These are phyloP conservation scores for Seriola quinqueradiata DNA, from an alignment of 2,113 vertebrate genomes.

Conservation along the genomic window DNA sequence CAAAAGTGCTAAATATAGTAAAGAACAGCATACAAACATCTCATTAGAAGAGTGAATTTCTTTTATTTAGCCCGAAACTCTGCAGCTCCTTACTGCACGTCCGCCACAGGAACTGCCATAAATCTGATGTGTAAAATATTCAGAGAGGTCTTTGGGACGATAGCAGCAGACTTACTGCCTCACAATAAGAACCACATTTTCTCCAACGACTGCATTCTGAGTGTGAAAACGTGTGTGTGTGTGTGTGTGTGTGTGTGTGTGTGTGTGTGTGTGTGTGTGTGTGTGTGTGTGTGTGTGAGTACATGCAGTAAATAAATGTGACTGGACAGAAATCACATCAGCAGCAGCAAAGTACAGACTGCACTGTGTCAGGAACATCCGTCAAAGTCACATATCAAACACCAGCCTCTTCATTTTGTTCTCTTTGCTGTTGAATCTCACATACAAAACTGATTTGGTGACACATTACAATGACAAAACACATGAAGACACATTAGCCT, in stretches of 20 bases:
- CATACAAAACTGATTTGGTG: not conserved
- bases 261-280: too few species aligned
- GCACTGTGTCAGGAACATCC: conserved; percentile 15
- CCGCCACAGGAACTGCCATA: conserved; percentile 20
- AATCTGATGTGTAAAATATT: conserved; percentile 51
- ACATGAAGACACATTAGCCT: not conserved
- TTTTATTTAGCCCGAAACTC: conserved; percentile 39
- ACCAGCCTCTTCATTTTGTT: not conserved
- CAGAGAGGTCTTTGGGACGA: conserved; percentile 17
- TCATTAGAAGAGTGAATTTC: conserved; percentile 54
- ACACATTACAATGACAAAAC: not conserved
- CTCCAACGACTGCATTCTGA: not conserved
- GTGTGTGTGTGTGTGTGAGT: not conserved
- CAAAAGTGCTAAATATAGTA: conserved; percentile 58
- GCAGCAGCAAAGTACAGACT: not conserved
- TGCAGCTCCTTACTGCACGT: conserved; percentile 11
- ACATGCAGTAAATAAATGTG: conserved; percentile 24
- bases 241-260: not conserved
- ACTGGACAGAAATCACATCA: conserved; percentile 31
- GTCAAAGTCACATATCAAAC: conserved; percentile 14
- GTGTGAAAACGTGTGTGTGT: not conserved
- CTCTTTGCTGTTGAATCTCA: not conserved
- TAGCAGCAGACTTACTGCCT: conserved; percentile 13
- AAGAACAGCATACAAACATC: conserved; percentile 42
- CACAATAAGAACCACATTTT: conserved; percentile 22